Conservation (phyloP, 2,888 invertebrate species). For the Stenolophus ochropezus region DNA sequence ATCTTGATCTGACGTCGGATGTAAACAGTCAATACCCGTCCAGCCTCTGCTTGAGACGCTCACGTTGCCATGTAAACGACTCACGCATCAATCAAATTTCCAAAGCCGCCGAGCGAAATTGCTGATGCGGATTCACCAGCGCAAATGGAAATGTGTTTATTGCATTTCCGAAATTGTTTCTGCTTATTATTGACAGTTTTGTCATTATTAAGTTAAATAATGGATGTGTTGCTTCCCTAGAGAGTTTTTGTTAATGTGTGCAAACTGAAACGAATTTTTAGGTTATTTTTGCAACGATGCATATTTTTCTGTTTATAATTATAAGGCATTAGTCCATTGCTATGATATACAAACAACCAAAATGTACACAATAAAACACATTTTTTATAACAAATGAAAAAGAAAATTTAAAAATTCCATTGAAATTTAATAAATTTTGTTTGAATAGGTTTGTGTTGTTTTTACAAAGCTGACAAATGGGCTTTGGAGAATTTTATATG, state of each 20-base stretch:
- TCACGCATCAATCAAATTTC: slow-evolving; percentile 52
- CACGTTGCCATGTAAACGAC: slow-evolving; percentile 38
- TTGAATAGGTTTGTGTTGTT: not conserved
- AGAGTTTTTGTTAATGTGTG: not conserved
- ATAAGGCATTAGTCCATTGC: not conserved
- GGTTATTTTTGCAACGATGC: not conserved
- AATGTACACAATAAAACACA: not conserved
- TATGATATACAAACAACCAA: not conserved
- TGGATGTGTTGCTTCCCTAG: slow-evolving; percentile 14
- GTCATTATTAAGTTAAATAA: slow-evolving; percentile 40
- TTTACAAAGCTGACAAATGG: not conserved
- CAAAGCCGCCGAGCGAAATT: slow-evolving; percentile 17
- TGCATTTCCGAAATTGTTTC: slow-evolving; percentile 47
- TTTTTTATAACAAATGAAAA: too few species aligned
- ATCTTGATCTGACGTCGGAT: slow-evolving; percentile 29
- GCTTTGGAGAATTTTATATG: not conserved
- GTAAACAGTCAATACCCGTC: slow-evolving; percentile 33
- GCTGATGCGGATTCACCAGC: slow-evolving; percentile 14
- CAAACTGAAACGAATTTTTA: not conserved
- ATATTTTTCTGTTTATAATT: not conserved
- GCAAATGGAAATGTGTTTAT: slow-evolving; percentile 40
- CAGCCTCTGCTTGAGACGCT: not conserved
- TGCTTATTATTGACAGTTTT: slow-evolving; percentile 48
- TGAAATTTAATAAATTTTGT: not conserved
- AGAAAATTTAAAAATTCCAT: too few species aligned